Evolutionary conservation across 1,140 invertebrate species (phyloP), one percentile per base, ranked within the genome.

Genomic region (Epicauta chinensis): DNA sequence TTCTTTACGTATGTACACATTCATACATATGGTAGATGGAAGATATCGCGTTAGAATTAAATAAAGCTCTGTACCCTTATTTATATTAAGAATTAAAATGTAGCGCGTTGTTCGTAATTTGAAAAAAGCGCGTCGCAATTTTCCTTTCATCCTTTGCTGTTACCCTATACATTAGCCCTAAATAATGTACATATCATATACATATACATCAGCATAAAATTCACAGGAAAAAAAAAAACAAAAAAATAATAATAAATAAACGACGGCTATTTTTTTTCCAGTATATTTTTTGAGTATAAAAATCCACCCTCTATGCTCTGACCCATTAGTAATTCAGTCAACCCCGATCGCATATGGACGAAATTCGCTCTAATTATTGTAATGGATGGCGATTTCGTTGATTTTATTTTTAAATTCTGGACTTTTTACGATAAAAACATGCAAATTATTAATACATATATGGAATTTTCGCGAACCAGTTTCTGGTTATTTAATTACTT

Each of bases 291-390:
- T 37, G 42, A 39, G 43, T 13, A 50, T 40, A 37, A 55, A 61
- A 62, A 62, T 56, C 32, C 32, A 56, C 58, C 55, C 60, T 57
- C 55, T 55, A 53, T 49, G 55, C 61, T 59, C 56, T 56, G 40
- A 51, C 44, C 61, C 61, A 61, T 63, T 63, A 61, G 59, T 57
- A 57, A 61, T 63, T 61, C 61, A 63, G 61, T 63, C 61, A 63
- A 61, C 61, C 59, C 55, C 61, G 61, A 63, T 63, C 58, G 51
- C 58, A 54, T 51, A 60, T 60, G 61, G 59, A 35, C 55, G 55
- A 61, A 62, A 59, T 62, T 56, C 58, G 52, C 62, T 61, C 59
- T 64, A 64, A 64, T 64, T 62, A 64, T 64, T 62, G 62, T 62
- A 64, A 64, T 64, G 62, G 62, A 64, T 58, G 57, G 45, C 62